Evolutionary conservation across 2,888 invertebrate species (phyloP).

Genomic region (Gibbula magus): DNA sequence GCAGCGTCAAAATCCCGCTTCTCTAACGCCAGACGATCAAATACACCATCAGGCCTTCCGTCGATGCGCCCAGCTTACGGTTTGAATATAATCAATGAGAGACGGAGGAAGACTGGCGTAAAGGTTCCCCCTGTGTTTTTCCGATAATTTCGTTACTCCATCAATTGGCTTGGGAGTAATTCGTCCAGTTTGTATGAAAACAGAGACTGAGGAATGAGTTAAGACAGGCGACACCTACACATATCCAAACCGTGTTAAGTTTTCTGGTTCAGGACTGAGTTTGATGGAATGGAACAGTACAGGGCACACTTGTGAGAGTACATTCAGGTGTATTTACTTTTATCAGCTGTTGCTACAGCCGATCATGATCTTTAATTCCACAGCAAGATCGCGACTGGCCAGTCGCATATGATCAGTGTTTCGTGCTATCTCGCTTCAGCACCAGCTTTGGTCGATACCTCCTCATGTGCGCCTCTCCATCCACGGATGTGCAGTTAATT

Average conservation of each 20-base stretch:
- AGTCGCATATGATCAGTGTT: neutral
- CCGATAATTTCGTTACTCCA: slow-evolving; percentile 15
- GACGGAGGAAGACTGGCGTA: slow-evolving; percentile 8
- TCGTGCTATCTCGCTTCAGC: neutral
- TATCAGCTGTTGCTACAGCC: slow-evolving; percentile 4
- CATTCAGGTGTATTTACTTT: neutral
- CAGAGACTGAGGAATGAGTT: neutral
- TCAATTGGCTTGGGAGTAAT: slow-evolving; percentile 1
- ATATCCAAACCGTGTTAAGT: too few relatives aligned
- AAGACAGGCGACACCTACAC: neutral
- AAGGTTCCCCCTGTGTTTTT: slow-evolving; percentile 21
- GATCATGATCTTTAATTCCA: slow-evolving; percentile 16
- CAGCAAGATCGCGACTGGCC: neutral
- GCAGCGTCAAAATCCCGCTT: slow-evolving; percentile 3
- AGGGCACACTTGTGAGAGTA: neutral
- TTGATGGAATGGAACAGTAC: too few relatives aligned
- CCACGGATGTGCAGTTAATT: slow-evolving; percentile 15
- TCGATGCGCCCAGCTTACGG: slow-evolving; percentile 12
- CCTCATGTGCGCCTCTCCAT: neutral
- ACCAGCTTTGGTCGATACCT: slow-evolving; percentile 4
- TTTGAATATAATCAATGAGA: slow-evolving; percentile 22
- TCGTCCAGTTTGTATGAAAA: neutral
- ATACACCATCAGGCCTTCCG: slow-evolving; percentile 9
- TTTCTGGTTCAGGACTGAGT: too few relatives aligned
- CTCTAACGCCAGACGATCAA: slow-evolving; percentile 12